Percentiles rank a stretch among this genome's conserved stretches.
These are phyloP conservation scores for Bicyclus anynana DNA, from an alignment of 1,140 invertebrate genomes.

Conservation along the genomic window DNA sequence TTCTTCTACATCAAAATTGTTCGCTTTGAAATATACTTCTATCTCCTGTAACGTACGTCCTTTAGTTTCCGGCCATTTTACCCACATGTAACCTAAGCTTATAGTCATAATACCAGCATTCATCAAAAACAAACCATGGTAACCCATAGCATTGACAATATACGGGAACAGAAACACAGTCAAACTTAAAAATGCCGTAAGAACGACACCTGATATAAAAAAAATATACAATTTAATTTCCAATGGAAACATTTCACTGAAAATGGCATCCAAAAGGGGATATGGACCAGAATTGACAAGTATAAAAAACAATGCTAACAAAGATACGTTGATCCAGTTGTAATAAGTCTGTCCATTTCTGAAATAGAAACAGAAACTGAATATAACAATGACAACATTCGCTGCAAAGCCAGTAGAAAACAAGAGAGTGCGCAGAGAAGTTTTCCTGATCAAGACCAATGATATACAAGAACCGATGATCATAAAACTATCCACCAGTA, in stretches of 20 bases:
- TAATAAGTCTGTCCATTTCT: conserved; percentile 5
- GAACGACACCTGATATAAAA: conserved; percentile 9
- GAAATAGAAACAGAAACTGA: conserved; percentile 18
- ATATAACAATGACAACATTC: conserved; percentile 3
- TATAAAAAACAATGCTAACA: conserved; percentile 22
- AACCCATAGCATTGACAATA: conserved; percentile 15
- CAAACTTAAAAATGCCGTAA: background rate
- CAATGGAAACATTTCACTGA: conserved; percentile 20
- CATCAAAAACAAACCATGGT: conserved; percentile 23
- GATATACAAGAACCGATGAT: conserved; percentile 12
- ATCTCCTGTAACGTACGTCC: conserved; percentile 22
- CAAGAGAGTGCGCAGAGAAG: conserved; percentile 16
- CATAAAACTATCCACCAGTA: conserved; percentile 17
- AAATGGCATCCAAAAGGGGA: conserved; percentile 15
- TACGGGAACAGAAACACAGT: conserved; percentile 2
- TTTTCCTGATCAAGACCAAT: conserved; percentile 4
- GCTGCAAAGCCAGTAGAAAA: conserved; percentile 12
- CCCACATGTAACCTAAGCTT: conserved; percentile 17
- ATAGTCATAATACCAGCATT: conserved; percentile 11
- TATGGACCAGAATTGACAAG: conserved; percentile 16
- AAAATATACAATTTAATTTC: conserved; percentile 22
- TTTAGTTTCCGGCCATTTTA: conserved; percentile 20
- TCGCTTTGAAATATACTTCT: conserved; percentile 21
- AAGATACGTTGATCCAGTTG: conserved; percentile 13
- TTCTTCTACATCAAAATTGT: conserved; percentile 10